Evolutionary conservation across 2,888 invertebrate genomes (phyloP).

Genomic region (Frankliniella fusca): DNA sequence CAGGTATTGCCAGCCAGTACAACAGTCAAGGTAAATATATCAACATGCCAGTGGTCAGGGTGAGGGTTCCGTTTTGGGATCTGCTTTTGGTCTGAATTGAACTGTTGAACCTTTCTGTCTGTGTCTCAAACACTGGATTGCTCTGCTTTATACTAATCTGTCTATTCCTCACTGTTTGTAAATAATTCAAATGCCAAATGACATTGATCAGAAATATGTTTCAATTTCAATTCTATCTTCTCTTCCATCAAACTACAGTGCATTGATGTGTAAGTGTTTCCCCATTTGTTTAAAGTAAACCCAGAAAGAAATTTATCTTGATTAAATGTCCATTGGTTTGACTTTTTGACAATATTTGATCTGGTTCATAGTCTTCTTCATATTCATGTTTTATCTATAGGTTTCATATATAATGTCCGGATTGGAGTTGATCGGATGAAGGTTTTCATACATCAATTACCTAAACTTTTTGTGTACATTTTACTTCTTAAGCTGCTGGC

Average conservation of each 20-base stretch:
- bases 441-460: not conserved
- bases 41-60: constrained; percentile 21
- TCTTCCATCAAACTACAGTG: not conserved
- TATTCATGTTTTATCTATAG: not conserved
- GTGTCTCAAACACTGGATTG: not conserved
- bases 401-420: not conserved
- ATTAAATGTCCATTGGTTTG: no score
- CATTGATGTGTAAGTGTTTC: no score
- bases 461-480: not conserved
- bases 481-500: not conserved
- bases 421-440: not conserved
- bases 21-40: constrained; percentile 29
- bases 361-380: not conserved
- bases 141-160: not conserved
- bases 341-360: no score
- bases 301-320: no score
- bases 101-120: not conserved
- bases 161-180: not conserved
- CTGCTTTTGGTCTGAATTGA: not conserved
- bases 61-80: not conserved
- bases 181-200: not conserved
- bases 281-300: no score
- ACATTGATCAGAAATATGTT: no score
- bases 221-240: not conserved
- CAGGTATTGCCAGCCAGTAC: constrained; percentile 51